Percentiles rank a stretch among this genome's conserved stretches.
Conservation (phyloP, 2,113 vertebrate species). For the Lasiurus cinereus region DNA sequence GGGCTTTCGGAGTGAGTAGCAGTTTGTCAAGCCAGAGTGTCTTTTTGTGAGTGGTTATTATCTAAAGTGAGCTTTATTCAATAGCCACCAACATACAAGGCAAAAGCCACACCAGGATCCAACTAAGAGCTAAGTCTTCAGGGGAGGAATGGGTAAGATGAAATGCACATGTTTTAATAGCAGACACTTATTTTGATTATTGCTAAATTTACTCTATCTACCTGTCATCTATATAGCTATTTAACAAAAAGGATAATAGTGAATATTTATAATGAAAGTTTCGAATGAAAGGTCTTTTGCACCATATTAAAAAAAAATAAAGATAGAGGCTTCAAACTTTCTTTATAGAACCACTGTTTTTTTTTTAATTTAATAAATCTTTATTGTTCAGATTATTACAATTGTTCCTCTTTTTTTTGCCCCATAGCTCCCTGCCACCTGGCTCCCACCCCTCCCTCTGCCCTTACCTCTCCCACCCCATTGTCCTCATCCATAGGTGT, state of each 20-base stretch:
- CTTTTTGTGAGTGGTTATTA: not conserved
- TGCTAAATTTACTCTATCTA: not conserved
- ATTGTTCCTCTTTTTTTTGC: no score
- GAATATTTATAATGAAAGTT: not conserved
- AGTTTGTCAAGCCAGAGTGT: not conserved
- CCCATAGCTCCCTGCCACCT: no score
- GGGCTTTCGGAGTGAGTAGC: not conserved
- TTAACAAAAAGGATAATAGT: not conserved
- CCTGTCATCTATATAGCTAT: not conserved
- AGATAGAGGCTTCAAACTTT: not conserved
- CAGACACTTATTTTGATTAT: not conserved
- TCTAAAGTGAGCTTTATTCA: not conserved
- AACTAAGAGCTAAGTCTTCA: not conserved
- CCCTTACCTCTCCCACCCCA: no score
- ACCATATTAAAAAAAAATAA: not conserved
- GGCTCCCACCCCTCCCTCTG: no score
- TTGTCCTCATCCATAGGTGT: no score
- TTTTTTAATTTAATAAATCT: no score
- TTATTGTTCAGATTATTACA: no score
- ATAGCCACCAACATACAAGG: not conserved
- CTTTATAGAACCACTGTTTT: not conserved
- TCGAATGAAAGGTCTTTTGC: not conserved
- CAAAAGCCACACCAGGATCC: not conserved
- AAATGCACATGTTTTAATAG: not conserved
- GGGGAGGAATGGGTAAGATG: not conserved